These are phyloP conservation scores for Melanostigma gelatinosum DNA, from an alignment of 2,113 vertebrate genomes.

Conservation along the genomic window DNA sequence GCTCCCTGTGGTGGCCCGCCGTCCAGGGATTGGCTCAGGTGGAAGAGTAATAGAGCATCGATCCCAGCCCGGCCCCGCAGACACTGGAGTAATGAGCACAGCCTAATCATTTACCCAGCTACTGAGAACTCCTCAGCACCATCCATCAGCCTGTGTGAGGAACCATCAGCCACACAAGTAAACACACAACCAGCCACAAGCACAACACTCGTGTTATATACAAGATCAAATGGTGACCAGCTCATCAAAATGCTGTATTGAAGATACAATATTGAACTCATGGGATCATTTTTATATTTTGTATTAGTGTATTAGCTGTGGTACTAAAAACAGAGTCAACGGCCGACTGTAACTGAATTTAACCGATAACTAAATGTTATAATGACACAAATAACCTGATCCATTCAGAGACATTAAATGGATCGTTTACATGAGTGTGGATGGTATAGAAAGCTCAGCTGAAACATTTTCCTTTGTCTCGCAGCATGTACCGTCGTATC, in stretches of 20 bases:
- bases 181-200: not conserved
- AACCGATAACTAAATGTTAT: not conserved
- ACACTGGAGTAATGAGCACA: constrained; percentile 65
- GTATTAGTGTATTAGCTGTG: not conserved
- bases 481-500: not conserved
- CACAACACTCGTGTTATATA: not conserved
- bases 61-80: constrained; percentile 54
- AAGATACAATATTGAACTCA: not conserved
- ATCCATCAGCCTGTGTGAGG: constrained; percentile 39
- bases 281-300: not conserved
- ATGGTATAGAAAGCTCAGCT: not conserved
- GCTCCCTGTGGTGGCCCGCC: constrained; percentile 55
- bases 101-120: constrained; percentile 63
- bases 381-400: not conserved
- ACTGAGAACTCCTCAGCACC: constrained; percentile 52
- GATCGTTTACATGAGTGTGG: too few relatives aligned
- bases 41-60: constrained; percentile 74
- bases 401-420: not conserved
- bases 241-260: not conserved
- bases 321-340: not conserved
- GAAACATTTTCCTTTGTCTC: not conserved
- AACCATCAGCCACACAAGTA: constrained; percentile 4
- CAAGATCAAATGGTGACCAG: not conserved
- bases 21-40: constrained; percentile 47
- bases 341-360: not conserved